phyloP scores from a whole-genome alignment of 2,888 invertebrate species.

The Parasteatoda lunata region DNA sequence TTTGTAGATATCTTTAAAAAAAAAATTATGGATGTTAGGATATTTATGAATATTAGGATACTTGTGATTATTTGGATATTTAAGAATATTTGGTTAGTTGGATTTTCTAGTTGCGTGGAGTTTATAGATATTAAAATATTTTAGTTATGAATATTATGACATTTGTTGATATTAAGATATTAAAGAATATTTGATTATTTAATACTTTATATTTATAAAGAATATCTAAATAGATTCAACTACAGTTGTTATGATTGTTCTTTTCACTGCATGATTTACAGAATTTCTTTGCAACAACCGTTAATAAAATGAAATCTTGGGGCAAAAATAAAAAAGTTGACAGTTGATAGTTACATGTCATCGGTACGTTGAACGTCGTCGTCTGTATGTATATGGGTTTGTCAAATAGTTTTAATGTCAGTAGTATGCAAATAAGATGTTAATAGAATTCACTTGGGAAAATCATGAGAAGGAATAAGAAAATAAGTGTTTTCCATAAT shows the following conservation, averaged over 20 bases:
- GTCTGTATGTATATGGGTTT: conserved; percentile 41
- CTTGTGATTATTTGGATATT: too few relatives aligned
- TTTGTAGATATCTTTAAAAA: too few relatives aligned
- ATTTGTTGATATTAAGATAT: too few relatives aligned
- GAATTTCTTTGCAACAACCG: conserved; percentile 20
- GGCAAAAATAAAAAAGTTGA: conserved; percentile 31
- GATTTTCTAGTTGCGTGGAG: too few relatives aligned
- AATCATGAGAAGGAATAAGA: conserved; percentile 26
- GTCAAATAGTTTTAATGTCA: conserved; percentile 17
- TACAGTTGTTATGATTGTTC: neutral
- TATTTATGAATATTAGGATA: too few relatives aligned
- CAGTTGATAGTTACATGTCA: conserved; percentile 21
- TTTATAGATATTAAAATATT: too few relatives aligned
- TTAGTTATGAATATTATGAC: too few relatives aligned
- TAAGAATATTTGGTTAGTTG: too few relatives aligned
- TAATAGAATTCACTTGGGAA: conserved; percentile 43
- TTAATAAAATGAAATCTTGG: conserved; percentile 27
- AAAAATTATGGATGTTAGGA: too few relatives aligned
- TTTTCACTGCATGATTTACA: conserved; percentile 13
- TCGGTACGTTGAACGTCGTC: conserved; percentile 25
- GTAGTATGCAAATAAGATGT: conserved; percentile 50
- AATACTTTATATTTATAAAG: too few relatives aligned
- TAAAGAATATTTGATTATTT: too few relatives aligned
- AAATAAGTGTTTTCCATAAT: conserved; percentile 54
- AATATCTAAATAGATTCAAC: neutral